phyloP scores from a whole-genome alignment of 2,888 invertebrate genomes.

The Salpingus planirostris region DNA sequence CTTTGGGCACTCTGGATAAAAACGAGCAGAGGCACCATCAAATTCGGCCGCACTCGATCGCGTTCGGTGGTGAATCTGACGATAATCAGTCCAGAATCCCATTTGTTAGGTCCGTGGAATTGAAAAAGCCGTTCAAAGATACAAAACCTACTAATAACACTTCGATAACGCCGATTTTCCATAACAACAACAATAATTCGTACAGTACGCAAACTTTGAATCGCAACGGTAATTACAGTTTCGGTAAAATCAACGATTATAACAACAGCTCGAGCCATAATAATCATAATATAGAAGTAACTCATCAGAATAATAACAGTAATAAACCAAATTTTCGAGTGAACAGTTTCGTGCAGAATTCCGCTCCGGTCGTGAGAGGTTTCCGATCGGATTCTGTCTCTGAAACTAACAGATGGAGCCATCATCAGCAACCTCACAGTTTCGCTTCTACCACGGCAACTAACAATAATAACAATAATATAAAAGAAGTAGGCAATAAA shows the following conservation, averaged over 20 bases:
- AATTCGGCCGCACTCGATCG: constrained; percentile 34
- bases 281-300: constrained; percentile 4
- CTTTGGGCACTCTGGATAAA: constrained; percentile 31
- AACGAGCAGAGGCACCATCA: constrained; percentile 19
- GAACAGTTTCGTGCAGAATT: constrained; percentile 27
- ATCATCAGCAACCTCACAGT: constrained; percentile 23
- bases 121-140: constrained; percentile 42
- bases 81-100: constrained; percentile 42
- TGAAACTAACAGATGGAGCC: constrained; percentile 17
- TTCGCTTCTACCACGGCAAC: constrained; percentile 19
- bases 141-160: constrained; percentile 27
- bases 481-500: too few relatives aligned
- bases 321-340: constrained; percentile 27
- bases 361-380: constrained; percentile 36
- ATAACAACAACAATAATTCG: constrained; percentile 12
- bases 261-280: constrained; percentile 5
- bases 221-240: constrained; percentile 3
- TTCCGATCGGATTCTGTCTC: constrained; percentile 25
- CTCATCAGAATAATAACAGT: too few relatives aligned
- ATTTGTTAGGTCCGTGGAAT: constrained; percentile 43
- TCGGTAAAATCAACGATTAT: constrained; percentile 2
- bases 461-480: too few relatives aligned
- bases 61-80: constrained; percentile 33
- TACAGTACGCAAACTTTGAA: constrained; percentile 4
- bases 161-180: constrained; percentile 32